Conservation (phyloP, 2,797 vertebrate genomes). For the Pempheris klunzingeri region DNA sequence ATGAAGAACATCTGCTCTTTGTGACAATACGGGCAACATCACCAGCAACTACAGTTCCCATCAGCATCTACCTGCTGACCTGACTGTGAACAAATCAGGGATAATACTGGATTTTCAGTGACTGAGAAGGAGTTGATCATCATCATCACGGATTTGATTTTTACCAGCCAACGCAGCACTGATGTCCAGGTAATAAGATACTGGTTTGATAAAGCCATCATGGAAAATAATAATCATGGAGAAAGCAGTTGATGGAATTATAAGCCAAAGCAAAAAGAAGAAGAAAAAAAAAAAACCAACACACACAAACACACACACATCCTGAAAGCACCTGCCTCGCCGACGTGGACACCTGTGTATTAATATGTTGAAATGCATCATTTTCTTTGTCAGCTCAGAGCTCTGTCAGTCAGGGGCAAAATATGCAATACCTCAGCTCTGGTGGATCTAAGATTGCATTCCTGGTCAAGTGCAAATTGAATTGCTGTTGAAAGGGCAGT, state of each 20-base stretch:
- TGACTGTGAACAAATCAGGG: background rate
- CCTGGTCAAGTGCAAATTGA: slow-evolving; percentile 61
- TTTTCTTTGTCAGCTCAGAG: slow-evolving; percentile 4
- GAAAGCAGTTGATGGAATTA: slow-evolving; percentile 7
- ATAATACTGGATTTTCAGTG: background rate
- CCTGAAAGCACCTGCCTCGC: background rate
- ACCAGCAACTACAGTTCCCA: background rate
- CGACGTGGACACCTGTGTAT: background rate
- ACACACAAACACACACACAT: background rate
- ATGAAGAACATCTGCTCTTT: background rate
- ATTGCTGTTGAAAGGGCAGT: slow-evolving; percentile 56
- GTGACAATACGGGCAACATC: background rate
- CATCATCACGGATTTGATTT: slow-evolving; percentile 8
- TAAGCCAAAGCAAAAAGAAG: background rate
- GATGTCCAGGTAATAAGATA: background rate
- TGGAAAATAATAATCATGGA: slow-evolving; percentile 31
- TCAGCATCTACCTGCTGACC: background rate
- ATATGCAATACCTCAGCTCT: slow-evolving; percentile 17
- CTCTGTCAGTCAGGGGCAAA: slow-evolving; percentile 13
- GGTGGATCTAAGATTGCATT: slow-evolving; percentile 37
- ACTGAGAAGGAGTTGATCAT: background rate
- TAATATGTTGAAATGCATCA: background rate
- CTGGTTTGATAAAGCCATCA: slow-evolving; percentile 2
- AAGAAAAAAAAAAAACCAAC: too few relatives aligned
- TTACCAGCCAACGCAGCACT: background rate